A percentile compares a stretch with the other conserved stretches of the same genome.
Evolutionary conservation across 2,113 vertebrate species (phyloP).

Genomic region (Zosterops japonicus): DNA sequence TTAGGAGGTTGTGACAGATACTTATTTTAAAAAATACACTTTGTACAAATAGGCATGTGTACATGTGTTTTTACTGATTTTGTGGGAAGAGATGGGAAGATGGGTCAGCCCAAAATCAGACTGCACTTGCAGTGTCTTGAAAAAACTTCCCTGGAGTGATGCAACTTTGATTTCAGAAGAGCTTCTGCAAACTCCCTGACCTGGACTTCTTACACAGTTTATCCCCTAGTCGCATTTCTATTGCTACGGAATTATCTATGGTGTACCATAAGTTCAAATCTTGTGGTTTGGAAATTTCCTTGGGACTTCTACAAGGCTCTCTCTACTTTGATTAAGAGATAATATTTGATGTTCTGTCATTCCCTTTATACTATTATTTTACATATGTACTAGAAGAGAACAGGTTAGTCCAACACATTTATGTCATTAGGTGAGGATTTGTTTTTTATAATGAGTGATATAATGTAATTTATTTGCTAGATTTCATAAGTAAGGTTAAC

Average conservation of each 20-base stretch:
- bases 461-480: conserved; percentile 42
- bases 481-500: conserved; percentile 43
- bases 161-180: not conserved
- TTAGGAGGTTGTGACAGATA: not conserved
- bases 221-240: not conserved
- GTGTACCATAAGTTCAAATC: not conserved
- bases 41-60: rapidly evolving
- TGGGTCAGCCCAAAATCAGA: not conserved
- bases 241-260: not conserved
- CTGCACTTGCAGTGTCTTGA: not conserved
- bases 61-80: not conserved
- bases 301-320: not conserved
- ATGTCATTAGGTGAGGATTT: conserved; percentile 7
- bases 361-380: not conserved
- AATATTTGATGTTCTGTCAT: not conserved
- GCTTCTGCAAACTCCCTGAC: rapidly evolving
- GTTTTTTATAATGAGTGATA: conserved; percentile 23
- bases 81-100: not conserved
- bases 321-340: not conserved
- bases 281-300: not conserved
- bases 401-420: conserved; percentile 23
- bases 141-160: not conserved
- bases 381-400: not conserved
- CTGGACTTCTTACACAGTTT: not conserved
- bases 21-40: not conserved